Percentiles rank a stretch among this genome's conserved stretches.
Conservation (phyloP, 2,797 vertebrate genomes). For the Artibeus lituratus region DNA sequence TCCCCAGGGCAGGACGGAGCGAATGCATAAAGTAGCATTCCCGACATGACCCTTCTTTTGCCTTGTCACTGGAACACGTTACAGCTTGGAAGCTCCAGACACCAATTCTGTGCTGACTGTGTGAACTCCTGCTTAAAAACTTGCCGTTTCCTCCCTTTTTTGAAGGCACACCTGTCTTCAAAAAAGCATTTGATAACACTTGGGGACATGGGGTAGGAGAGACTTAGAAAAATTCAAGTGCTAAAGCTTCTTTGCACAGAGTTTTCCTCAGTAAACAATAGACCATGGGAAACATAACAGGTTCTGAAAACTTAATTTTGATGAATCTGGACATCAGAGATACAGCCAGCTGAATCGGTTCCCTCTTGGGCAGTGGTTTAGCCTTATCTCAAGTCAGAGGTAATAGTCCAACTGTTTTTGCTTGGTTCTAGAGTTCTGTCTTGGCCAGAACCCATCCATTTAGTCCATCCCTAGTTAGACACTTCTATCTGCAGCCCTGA, state of each 20-base stretch:
- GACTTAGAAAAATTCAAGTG: background rate
- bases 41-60: background rate
- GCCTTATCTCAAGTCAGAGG: constrained; percentile 25
- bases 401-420: constrained; percentile 45
- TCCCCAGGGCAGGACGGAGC: background rate
- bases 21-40: background rate
- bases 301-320: constrained; percentile 68
- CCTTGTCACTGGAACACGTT: background rate
- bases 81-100: background rate
- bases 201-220: background rate
- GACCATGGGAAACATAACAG: constrained; percentile 72
- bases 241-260: background rate
- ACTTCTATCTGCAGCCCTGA: background rate
- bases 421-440: constrained; percentile 42
- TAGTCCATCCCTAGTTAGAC: background rate
- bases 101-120: background rate
- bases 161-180: background rate
- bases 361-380: constrained; percentile 39
- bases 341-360: constrained; percentile 62
- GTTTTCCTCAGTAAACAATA: constrained; percentile 65
- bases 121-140: background rate
- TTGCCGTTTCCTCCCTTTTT: background rate
- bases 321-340: constrained; percentile 46
- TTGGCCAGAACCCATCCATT: constrained; percentile 10
- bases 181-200: background rate